phyloP scores from a whole-genome alignment of 92 coral and sea anemone genomes.

The Virgularia gustaviana region DNA sequence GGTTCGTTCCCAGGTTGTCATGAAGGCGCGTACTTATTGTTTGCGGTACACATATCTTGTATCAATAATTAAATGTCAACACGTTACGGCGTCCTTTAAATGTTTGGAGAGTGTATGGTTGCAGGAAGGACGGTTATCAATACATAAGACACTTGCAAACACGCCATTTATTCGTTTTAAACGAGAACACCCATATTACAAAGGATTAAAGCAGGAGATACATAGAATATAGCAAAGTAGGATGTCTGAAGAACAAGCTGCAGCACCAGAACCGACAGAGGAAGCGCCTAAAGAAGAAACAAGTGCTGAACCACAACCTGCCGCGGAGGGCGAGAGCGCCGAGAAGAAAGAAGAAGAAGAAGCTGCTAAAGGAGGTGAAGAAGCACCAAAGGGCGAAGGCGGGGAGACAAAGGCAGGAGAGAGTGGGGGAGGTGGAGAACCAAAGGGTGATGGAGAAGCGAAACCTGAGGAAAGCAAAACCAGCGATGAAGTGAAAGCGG shows the following conservation, averaged over 20 bases:
- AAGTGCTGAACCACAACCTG: too few relatives aligned
- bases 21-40: too few relatives aligned
- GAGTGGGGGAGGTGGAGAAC: not conserved
- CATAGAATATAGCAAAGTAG: not conserved
- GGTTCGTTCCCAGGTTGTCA: too few relatives aligned
- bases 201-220: not conserved
- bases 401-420: not conserved
- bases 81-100: slow-evolving; percentile 6
- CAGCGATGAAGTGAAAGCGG: not conserved
- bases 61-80: slow-evolving; percentile 34
- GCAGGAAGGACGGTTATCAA: too few relatives aligned
- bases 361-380: not conserved
- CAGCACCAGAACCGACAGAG: not conserved
- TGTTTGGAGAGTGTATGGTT: not conserved
- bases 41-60: slow-evolving; percentile 23
- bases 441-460: not conserved
- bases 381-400: not conserved
- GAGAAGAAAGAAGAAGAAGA: not conserved
- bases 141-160: too few relatives aligned
- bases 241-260: not conserved
- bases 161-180: too few relatives aligned
- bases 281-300: not conserved
- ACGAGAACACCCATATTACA: too few relatives aligned
- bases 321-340: not conserved
- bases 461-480: not conserved